These are phyloP conservation scores for Rhyzopertha dominica DNA, from an alignment of 1,140 invertebrate species.

Conservation along the genomic window DNA sequence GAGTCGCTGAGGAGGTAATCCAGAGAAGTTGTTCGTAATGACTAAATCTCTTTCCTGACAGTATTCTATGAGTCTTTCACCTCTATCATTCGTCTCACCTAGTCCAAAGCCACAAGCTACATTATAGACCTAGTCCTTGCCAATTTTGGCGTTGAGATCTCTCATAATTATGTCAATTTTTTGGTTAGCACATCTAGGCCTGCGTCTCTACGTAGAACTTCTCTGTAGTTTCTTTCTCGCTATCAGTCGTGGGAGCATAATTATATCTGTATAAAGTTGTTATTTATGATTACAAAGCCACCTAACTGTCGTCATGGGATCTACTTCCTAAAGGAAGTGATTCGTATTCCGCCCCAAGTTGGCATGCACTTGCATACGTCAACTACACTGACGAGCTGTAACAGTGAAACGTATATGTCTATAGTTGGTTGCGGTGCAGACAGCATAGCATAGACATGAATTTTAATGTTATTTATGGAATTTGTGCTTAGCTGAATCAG, in stretches of 20 bases:
- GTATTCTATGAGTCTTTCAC: conserved; percentile 34
- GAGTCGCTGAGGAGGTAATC: conserved; percentile 33
- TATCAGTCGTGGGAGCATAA: conserved; percentile 32
- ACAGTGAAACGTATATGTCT: no score
- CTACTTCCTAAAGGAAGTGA: no score
- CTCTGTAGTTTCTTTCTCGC: conserved; percentile 21
- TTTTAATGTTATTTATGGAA: no score
- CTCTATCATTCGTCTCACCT: conserved; percentile 35
- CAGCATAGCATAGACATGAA: no score
- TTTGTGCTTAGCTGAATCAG: no score
- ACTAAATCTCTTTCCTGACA: conserved; percentile 36
- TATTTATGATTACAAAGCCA: no score
- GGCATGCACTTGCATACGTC: no score
- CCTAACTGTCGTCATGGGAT: no score
- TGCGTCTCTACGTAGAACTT: conserved; percentile 25
- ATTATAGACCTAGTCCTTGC: conserved; percentile 14
- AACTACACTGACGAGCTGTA: no score
- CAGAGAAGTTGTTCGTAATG: conserved; percentile 37
- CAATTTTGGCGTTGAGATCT: conserved; percentile 35
- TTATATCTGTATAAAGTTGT: conserved; percentile 42
- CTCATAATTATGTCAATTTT: conserved; percentile 28
- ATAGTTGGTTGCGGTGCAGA: no score
- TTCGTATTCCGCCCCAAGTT: no score
- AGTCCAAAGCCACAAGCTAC: conserved; percentile 26
- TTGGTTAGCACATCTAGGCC: conserved; percentile 15